Evolutionary conservation across 1,140 invertebrate species (phyloP).

Genomic region (Coptotermes formosanus): DNA sequence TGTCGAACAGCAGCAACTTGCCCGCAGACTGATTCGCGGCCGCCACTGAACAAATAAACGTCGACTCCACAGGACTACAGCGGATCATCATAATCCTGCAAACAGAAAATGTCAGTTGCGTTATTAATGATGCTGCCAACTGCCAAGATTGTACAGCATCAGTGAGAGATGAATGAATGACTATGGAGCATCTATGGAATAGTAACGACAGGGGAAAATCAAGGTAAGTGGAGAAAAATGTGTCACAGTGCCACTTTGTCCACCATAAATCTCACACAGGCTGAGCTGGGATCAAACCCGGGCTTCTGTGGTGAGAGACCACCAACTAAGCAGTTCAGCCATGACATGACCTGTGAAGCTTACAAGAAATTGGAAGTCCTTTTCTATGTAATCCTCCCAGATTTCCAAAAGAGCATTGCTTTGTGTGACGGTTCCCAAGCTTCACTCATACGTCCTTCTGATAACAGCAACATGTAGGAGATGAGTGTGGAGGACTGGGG

Average conservation of each 20-base stretch:
- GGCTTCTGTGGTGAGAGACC: no score
- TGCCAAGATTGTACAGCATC: no score
- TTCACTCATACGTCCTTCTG: not conserved
- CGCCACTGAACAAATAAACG: conserved; percentile 59
- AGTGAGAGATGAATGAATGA: no score
- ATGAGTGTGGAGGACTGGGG: no score
- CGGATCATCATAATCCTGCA: conserved; percentile 54
- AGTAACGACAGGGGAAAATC: no score
- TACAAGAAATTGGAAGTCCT: not conserved
- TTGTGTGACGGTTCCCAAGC: not conserved
- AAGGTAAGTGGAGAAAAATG: no score
- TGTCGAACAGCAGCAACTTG: conserved; percentile 59
- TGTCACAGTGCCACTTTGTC: no score
- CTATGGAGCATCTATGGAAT: no score
- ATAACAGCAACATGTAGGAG: no score
- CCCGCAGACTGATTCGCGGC: conserved; percentile 46
- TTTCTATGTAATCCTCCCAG: not conserved
- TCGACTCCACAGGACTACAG: conserved; percentile 58
- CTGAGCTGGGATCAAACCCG: no score
- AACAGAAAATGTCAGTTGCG: conserved; percentile 23
- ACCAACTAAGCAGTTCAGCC: not conserved
- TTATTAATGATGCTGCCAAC: not conserved
- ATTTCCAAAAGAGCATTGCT: not conserved
- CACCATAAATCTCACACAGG: no score
- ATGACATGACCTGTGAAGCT: not conserved